Base-by-base conservation (phyloP, 2,888 invertebrate species). In the Apamea crenata region DNA sequence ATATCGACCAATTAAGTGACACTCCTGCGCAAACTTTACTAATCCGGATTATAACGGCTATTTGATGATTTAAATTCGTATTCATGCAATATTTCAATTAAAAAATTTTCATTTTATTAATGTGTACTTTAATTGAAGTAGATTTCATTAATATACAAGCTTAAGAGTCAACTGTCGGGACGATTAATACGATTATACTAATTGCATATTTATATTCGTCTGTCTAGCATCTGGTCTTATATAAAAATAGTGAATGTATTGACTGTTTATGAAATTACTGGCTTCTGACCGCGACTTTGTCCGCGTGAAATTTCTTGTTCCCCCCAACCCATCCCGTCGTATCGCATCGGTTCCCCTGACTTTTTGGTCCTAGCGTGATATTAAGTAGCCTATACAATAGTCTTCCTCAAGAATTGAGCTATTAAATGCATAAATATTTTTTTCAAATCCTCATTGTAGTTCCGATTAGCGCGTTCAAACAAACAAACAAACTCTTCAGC, bases 11-110 rank as follows among this genome's bases (percentile, higher is more conserved):
- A 92, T 91, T 88, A 84, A 79, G 82, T 65, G 82, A 84, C 85
- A 88, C 88, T 80, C 83, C 80, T 85, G 82, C 82, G 84, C 84
- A 88, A 91, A 90, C 88, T 90, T 66, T 87, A 88, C 86, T 81
- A 88, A 90, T 91, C 89, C 88, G 87, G 84, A 87, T 87, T 81
- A 84, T 83, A 79, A 80, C 76, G 85, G 86, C 82, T 36, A 63
- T 78, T 84, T 66, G 66, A 75, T 82, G 69, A 78, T 82, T 78
- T 61, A 66, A 78, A 85, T 79, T 73, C 32, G 65, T 67, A 85
- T 86, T 74, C 77, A 68, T 77, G 74, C 80, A 83, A 75, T 84
- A 74, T 83, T 83, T 83, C 73, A 85, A 86, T 85, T 86, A 80
- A 66, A 82, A 80, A 47, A 74, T 79, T 86, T 80, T 74, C 32